Conservation (phyloP, 1,140 invertebrate species). For the Anthonomus grandis region DNA sequence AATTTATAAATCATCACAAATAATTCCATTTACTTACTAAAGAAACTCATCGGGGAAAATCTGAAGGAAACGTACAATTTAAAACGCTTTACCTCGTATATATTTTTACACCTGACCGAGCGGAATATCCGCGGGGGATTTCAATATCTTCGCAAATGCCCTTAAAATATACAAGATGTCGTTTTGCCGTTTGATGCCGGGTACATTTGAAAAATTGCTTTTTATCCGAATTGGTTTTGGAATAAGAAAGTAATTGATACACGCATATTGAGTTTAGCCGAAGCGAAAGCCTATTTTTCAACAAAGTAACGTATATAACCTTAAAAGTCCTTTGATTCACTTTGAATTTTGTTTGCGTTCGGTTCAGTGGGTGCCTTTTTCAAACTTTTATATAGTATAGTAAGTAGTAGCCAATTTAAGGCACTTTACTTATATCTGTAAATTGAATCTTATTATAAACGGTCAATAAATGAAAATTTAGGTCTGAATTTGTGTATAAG, state of each 20-base stretch:
- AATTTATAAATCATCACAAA: no score
- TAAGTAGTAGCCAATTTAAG: slow-evolving; percentile 14
- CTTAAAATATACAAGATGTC: slow-evolving; percentile 20
- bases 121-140: slow-evolving; percentile 12
- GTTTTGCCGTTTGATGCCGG: slow-evolving; percentile 15
- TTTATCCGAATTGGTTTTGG: not conserved
- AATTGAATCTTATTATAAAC: no score
- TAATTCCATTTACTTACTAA: no score
- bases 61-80: no score
- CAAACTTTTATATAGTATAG: not conserved
- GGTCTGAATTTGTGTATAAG: no score
- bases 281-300: slow-evolving; percentile 8
- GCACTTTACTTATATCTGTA: slow-evolving; percentile 12
- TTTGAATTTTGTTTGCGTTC: not conserved
- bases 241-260: slow-evolving; percentile 18
- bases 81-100: slow-evolving; percentile 10
- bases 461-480: no score
- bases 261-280: slow-evolving; percentile 8
- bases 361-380: not conserved
- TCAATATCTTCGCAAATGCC: slow-evolving; percentile 20
- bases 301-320: slow-evolving; percentile 4
- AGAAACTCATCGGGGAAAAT: no score
- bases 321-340: not conserved
- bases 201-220: slow-evolving; percentile 20
- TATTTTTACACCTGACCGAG: slow-evolving; percentile 18